A percentile compares a stretch with the other conserved stretches of the same genome.
Conservation (phyloP, 2,797 vertebrate species). For the Leucoraja ocellata region DNA sequence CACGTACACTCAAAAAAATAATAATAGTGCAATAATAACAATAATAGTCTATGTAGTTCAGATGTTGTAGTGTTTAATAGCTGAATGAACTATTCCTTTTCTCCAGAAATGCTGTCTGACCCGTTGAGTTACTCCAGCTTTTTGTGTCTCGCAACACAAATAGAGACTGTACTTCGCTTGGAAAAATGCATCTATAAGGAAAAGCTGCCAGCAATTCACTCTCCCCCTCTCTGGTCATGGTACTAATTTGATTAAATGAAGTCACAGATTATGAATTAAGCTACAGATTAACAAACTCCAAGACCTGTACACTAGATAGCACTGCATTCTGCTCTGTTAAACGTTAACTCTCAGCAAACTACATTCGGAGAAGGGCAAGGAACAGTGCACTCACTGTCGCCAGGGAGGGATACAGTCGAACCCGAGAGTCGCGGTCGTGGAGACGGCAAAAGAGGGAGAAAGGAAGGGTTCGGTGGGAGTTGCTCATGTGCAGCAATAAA, state of each 20-base stretch:
- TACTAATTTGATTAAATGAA: neutral
- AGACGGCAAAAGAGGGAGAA: neutral
- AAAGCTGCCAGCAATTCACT: neutral
- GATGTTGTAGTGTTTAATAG: too few relatives aligned
- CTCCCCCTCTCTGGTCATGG: neutral
- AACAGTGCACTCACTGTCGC: neutral
- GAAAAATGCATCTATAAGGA: neutral
- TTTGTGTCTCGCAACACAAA: neutral
- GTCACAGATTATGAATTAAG: neutral
- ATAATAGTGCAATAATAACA: too few relatives aligned
- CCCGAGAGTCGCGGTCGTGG: neutral
- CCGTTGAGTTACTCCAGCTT: too few relatives aligned
- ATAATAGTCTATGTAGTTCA: too few relatives aligned
- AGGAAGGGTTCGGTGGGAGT: neutral
- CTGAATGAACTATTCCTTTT: too few relatives aligned
- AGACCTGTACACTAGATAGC: neutral
- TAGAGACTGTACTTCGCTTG: neutral
- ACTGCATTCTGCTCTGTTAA: neutral
- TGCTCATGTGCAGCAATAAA: neutral
- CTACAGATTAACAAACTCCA: conserved; percentile 15
- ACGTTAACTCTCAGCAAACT: neutral
- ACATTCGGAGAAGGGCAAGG: neutral
- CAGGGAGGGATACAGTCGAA: neutral
- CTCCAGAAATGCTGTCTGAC: too few relatives aligned
- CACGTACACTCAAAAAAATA: too few relatives aligned